Percentiles rank a stretch among this genome's conserved stretches.
Conservation (phyloP, 1,140 invertebrate species). For the Amphibalanus amphitrite region DNA sequence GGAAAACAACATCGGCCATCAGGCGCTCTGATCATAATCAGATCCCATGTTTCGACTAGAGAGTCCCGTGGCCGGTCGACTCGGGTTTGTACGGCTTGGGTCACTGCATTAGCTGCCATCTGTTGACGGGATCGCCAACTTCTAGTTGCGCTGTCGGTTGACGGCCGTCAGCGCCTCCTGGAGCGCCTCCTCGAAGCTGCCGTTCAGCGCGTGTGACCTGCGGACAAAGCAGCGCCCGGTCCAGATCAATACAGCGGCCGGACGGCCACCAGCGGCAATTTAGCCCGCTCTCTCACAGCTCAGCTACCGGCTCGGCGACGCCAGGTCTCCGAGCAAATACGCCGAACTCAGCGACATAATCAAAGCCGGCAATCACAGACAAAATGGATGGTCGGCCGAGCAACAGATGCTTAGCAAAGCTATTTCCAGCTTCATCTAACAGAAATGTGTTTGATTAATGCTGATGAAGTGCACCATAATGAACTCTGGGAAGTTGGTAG, state of each 20-base stretch:
- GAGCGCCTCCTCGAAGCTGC: not conserved
- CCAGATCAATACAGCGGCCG: not conserved
- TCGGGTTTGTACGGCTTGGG: conserved; percentile 1
- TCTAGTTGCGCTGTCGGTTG: not conserved
- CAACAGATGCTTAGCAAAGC: too few relatives aligned
- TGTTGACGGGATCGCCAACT: not conserved
- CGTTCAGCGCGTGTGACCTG: not conserved
- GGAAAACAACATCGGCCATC: not conserved
- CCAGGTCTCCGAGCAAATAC: too few relatives aligned
- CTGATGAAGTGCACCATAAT: too few relatives aligned
- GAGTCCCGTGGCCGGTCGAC: not conserved
- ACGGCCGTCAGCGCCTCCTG: conserved; percentile 2
- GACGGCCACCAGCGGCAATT: not conserved
- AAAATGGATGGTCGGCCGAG: too few relatives aligned
- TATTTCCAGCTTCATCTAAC: too few relatives aligned
- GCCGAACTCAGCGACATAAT: too few relatives aligned
- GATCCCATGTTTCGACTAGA: conserved; percentile 4
- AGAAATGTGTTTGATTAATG: too few relatives aligned
- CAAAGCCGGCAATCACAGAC: too few relatives aligned
- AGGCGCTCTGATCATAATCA: not conserved
- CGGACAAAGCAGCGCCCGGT: not conserved
- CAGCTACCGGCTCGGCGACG: too few relatives aligned
- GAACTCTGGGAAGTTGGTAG: too few relatives aligned
- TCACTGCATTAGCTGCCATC: not conserved
- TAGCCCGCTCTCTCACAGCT: not conserved